Base-by-base conservation (phyloP, 2,888 invertebrate species). In the Drosophila mimetica region DNA sequence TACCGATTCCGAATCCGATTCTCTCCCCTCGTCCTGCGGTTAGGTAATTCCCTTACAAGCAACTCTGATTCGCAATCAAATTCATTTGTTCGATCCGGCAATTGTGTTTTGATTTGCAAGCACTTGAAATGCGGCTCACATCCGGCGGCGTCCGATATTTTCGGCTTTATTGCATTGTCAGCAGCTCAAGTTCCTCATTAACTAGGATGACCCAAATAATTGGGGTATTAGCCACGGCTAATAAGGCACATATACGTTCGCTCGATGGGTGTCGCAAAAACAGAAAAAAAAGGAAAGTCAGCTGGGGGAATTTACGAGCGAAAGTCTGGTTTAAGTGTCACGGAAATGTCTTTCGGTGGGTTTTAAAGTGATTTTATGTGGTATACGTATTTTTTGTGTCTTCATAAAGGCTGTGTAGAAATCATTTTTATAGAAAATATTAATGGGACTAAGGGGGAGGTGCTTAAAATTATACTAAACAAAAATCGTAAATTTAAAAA, bases 41-140 rank as follows among this genome's bases (percentile, higher is more conserved):
- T 46, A 42, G 60, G 53, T 59, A 60, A 61, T 65, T 67, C 74
- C 47, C 64, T 65, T 66, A 50, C 60, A 77, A 85, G 83, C 67
- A 63, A 60, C 77, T 73, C 57, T 66, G 70, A 71, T 63, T 61
- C 61, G 36, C 72, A 82, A 82, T 85, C 75, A 74, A 70, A 73
- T 66, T 79, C 67, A 75, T 66, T 61, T 76, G 60, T 77, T 81
- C 65, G 71, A 82, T 79, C 66, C 52, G 70, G 69, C 76, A 66
- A 78, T 71, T 81, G 76, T 58, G 52, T 58, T 76, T 76, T 60
- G 70, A 76, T 79, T 82, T 54, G 55, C 65, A 71, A 77, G 60
- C 73, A 83, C 73, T 79, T 75, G 22, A 58, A 51, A 55, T 71
- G 65, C 61, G 54, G 55, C 41, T 52, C 71, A 57, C 48, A 47